Percentiles rank a stretch among this genome's conserved stretches.
phyloP scores from a whole-genome alignment of 2,797 vertebrate species.

The Gymnocypris eckloni region DNA sequence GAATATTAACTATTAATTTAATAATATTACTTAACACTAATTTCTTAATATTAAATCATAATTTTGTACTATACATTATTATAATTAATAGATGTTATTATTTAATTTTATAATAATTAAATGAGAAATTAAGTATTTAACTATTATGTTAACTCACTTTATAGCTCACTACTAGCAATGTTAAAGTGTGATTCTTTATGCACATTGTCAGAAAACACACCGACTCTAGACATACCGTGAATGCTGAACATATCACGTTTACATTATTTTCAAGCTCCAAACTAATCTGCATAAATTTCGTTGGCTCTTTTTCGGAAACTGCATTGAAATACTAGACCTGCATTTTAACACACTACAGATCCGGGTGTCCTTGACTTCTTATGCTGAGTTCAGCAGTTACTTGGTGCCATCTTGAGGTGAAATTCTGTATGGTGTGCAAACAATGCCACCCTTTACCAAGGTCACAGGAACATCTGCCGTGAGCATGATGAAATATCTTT shows the following conservation, averaged over 20 bases:
- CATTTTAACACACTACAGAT: background rate
- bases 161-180: background rate
- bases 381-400: slow-evolving; percentile 42
- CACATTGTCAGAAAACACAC: background rate
- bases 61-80: background rate
- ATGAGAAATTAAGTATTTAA: background rate
- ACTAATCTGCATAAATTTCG: slow-evolving; percentile 12
- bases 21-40: background rate
- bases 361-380: slow-evolving; percentile 29
- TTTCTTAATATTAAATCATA: background rate
- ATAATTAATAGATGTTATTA: background rate
- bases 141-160: background rate
- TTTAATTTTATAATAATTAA: background rate
- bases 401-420: slow-evolving; percentile 41
- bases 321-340: background rate
- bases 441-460: slow-evolving; percentile 40
- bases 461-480: slow-evolving; percentile 47
- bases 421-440: slow-evolving; percentile 37
- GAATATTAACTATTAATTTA: background rate
- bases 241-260: background rate
- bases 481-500: slow-evolving; percentile 48
- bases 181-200: background rate
- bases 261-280: background rate
- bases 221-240: background rate
- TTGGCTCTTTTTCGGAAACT: background rate